Base-by-base conservation (phyloP, 1,140 invertebrate genomes). In the Agrypnia vestita region DNA sequence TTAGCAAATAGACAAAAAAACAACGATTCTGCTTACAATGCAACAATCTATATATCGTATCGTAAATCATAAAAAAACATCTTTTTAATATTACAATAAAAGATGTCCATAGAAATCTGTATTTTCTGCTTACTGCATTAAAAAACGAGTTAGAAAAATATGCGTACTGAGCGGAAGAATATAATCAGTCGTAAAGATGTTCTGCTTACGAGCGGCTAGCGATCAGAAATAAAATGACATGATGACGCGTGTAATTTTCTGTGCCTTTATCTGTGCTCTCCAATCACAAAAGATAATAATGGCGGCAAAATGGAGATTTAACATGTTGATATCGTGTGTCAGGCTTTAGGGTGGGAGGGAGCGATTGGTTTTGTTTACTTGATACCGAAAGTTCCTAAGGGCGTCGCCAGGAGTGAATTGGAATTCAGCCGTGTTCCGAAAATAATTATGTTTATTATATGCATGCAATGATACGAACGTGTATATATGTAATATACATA, bases 321-420 rank as follows among this genome's bases (percentile, higher is more conserved):
- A 61, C 46, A 47, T 71, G 17, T 49, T 49, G 43, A 71, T 49
- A 71, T 61, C 17, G 13, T 49, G n/a, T 71, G 15, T 64, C 35
- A 64, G 19, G 19, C 35, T n/a, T 25, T 64, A 25, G 46, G 44
- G 21, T 17, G 17, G 46, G 11, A 64, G 17, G 35, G n/a, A 71
- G 19, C n/a, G 21, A 47, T 71, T 49, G 15, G 67, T 49, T 71
- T 71, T 71, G 67, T 71, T 71, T 47, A 71, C 44, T 19, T 49
- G 15, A 49, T 25, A 49, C 46, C 67, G 35, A 64, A 51, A 51
- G 49, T 13, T 51, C n/a, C 49, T 15, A 51, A 51, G n/a, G 19
- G 61, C 61, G 15, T n/a, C 15, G 21, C 25, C 61, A 64, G 61
- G 61, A 10, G 13, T 13, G 61, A 19, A 64, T 64, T 12, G 19